These are phyloP conservation scores for Cyrtodaria siliqua DNA, from an alignment of 2,888 invertebrate species.

Conservation along the genomic window DNA sequence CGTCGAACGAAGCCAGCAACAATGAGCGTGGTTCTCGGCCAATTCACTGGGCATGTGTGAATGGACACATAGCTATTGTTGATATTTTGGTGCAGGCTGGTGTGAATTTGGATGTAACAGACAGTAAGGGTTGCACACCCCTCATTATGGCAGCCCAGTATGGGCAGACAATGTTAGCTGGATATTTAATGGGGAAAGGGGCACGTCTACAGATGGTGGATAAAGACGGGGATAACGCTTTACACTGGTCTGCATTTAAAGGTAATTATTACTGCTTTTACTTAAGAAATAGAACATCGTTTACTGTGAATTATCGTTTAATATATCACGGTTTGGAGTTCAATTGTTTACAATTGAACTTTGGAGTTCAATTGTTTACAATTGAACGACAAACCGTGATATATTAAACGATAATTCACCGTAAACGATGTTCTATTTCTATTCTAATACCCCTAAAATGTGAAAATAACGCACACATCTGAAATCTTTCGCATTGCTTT, in stretches of 20 bases:
- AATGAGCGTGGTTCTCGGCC: slow-evolving; percentile 96
- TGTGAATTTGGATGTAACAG: slow-evolving; percentile 95
- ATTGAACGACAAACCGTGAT: too few species aligned
- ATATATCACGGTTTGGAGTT: too few species aligned
- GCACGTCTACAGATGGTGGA: slow-evolving; percentile 94
- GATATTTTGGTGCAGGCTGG: slow-evolving; percentile 90
- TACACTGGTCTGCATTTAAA: slow-evolving; percentile 98
- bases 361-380: too few species aligned
- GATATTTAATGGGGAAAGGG: slow-evolving; percentile 95
- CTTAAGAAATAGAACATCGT: too few species aligned
- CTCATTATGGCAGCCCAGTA: slow-evolving; percentile 96
- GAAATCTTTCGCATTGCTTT: too few species aligned
- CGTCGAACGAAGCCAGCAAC: slow-evolving; percentile 94
- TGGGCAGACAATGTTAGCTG: slow-evolving; percentile 95
- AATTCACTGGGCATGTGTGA: slow-evolving; percentile 97
- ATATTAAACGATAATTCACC: too few species aligned
- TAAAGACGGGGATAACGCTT: slow-evolving; percentile 96
- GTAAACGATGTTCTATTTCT: too few species aligned
- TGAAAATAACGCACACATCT: too few species aligned
- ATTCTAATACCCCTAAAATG: too few species aligned
- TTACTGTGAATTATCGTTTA: too few species aligned
- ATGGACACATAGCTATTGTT: slow-evolving; percentile 96
- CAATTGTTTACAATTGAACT: too few species aligned
- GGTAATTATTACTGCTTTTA: too few species aligned
- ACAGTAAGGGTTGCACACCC: slow-evolving; percentile 95